Percentiles rank a stretch among this genome's conserved stretches.
phyloP scores from a whole-genome alignment of 1,140 invertebrate species.

The Planococcus citri region DNA sequence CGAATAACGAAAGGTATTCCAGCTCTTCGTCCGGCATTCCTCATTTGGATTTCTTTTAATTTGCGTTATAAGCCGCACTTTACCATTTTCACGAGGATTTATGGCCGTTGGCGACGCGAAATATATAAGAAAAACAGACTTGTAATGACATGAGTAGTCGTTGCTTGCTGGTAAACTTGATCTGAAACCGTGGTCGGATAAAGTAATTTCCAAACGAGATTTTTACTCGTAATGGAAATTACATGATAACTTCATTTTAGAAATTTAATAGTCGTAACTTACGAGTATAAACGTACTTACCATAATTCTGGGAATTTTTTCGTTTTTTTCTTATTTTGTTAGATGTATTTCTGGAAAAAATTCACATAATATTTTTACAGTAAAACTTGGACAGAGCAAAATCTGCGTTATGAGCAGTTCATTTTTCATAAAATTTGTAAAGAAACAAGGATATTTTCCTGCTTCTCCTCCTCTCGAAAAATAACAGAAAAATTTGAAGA shows the following conservation, averaged over 20 bases:
- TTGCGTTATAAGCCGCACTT: not conserved
- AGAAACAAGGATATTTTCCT: no score
- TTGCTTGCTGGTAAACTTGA: not conserved
- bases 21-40: not conserved
- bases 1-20: constrained; percentile 1
- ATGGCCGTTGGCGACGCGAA: constrained; percentile 4
- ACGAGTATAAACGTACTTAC: no score
- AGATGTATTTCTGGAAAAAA: no score
- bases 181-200: not conserved
- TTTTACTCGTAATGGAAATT: not conserved
- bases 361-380: no score
- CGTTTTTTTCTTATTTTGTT: no score
- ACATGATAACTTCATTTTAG: constrained; percentile 8
- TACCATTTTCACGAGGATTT: constrained; percentile 6
- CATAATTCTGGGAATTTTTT: no score
- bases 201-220: constrained; percentile 1
- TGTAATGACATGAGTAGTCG: not conserved
- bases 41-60: constrained; percentile 3
- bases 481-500: no score
- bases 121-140: not conserved
- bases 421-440: no score
- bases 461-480: no score
- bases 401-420: no score
- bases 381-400: no score
- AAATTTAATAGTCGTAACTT: not conserved